Evolutionary conservation across 2,113 vertebrate genomes (phyloP).

Genomic region (Sinosuthora webbiana): DNA sequence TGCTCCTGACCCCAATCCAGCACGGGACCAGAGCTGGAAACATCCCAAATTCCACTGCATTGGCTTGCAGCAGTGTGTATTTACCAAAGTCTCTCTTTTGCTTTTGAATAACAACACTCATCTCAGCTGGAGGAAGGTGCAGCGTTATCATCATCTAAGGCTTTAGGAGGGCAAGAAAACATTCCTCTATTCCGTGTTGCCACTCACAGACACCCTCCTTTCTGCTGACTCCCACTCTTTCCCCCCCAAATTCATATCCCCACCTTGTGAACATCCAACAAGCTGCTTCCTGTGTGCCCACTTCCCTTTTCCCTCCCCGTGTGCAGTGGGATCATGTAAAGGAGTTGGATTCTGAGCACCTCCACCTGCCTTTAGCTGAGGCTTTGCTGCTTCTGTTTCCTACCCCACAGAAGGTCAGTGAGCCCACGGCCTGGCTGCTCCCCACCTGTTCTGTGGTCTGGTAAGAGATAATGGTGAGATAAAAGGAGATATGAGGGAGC

Average conservation of each 20-base stretch:
- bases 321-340: fast-evolving
- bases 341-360: not conserved
- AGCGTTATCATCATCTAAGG: not conserved
- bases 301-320: not conserved
- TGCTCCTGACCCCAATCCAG: not conserved
- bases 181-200: not conserved
- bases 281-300: not conserved
- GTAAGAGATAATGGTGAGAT: not conserved
- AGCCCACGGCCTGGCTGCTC: not conserved
- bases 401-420: not conserved
- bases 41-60: not conserved
- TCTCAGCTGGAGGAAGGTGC: not conserved
- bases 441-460: not conserved
- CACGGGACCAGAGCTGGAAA: not conserved
- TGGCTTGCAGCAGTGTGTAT: not conserved
- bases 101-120: not conserved
- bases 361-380: not conserved
- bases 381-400: not conserved
- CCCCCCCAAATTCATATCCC: not conserved
- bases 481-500: not conserved
- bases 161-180: not conserved
- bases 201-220: not conserved
- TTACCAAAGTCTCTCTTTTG: not conserved
- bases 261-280: not conserved
- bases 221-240: not conserved